Base-by-base conservation (phyloP, 1,140 invertebrate species). In the Trachymyrmex septentrionalis region DNA sequence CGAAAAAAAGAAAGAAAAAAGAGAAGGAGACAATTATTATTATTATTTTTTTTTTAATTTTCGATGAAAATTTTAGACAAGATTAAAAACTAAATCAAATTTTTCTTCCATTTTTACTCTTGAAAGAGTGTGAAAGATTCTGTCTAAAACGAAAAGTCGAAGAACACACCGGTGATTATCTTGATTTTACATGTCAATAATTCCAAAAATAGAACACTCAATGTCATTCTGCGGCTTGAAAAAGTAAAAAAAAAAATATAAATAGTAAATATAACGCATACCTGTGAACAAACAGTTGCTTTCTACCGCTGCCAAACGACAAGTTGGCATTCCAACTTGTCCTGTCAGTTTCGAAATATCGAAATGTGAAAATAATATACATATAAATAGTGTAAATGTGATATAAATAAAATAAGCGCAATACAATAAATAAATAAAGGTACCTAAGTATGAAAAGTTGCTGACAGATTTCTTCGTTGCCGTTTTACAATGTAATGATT, bases 171-270 rank as follows among this genome's bases (percentile, higher is more conserved):
- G 7, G 5, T 77, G 75, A 64, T 48, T 63, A 63, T 77, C 38
- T 48, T 4, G 57, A 64, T 27, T 64, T 48, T 77, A 64, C 21
- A 27, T 30, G 44, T 63, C 57, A 48, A 63, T 77, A 44, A 5
- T 19, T 63, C 44, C 44, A 24, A 14, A 64, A 77, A 5, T 77
- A 21, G 57, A 63, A 27, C 38, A 27, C 38, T 24, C 38, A 30
- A 24, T 19, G 55, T 77, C 24, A 77, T 63, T 77, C 19, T 48
- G 24, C 38, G 16, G 16, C 12, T 59, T 48, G 19, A 2, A 16
- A 10, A 48, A 77, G 16, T 30, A 27, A 44, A 48, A 44, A 64
- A 44, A 27, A 44, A 48, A 44, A 64, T 27, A 3, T 27, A 77
- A 77, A 77, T 48, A 63, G 19, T 30, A 27, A 63, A 48, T 77